A percentile compares a stretch with the other conserved stretches of the same genome.
Conservation (phyloP, 2,797 vertebrate genomes). For the Lemur catta region DNA sequence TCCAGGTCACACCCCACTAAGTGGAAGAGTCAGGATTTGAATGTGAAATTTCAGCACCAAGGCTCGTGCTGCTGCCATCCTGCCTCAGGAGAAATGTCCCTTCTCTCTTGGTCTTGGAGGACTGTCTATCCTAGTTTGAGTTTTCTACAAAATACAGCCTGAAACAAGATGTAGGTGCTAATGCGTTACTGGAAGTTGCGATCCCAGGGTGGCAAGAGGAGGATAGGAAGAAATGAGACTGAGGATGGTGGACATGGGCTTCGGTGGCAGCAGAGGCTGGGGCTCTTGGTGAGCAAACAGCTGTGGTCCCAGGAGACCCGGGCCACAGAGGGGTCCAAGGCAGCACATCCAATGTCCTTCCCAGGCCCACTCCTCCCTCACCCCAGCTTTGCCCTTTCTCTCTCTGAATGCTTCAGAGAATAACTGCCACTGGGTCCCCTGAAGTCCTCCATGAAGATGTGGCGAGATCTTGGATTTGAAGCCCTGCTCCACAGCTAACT, state of each 20-base stretch:
- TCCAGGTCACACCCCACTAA: neutral
- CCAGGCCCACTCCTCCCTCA: neutral
- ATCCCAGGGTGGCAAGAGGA: neutral
- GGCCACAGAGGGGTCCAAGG: neutral
- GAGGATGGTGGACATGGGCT: too few species aligned
- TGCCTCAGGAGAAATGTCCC: neutral
- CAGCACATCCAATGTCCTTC: neutral
- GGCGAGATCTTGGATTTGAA: neutral
- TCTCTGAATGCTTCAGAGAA: neutral
- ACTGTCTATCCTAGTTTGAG: neutral
- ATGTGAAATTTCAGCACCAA: neutral
- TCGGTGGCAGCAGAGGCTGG: neutral
- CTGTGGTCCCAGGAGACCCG: rapidly evolving
- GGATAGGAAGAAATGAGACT: neutral
- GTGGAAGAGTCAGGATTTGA: neutral
- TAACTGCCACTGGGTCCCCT: neutral
- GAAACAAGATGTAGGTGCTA: neutral
- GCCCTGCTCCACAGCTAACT: neutral
- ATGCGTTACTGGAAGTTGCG: neutral
- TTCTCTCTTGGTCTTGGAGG: neutral
- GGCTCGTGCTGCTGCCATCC: neutral
- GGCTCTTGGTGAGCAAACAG: neutral
- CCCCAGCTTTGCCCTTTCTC: neutral
- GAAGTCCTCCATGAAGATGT: neutral
- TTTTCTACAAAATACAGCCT: neutral